Base-by-base conservation (phyloP, 1,140 invertebrate species). In the Alviniconcha marisindica region DNA sequence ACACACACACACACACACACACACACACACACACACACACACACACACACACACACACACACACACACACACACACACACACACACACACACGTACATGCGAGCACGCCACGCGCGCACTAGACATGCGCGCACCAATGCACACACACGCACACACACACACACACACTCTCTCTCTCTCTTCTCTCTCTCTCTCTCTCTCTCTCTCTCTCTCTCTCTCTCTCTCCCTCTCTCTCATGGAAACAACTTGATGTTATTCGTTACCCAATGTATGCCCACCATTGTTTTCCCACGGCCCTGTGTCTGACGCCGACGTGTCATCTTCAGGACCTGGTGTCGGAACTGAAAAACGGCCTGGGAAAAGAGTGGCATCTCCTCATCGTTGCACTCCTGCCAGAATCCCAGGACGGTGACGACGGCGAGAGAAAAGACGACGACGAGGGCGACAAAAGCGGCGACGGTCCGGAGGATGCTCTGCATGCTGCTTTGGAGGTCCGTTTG, bases 291-390 rank as follows among this genome's bases (percentile, higher is more conserved):
- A n/a, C 21, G 33, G 0, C 18, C 38, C 54, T 15, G 21, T 24
- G 14, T 77, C 36, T n/a, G 18, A 5, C 31, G 18, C 28, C 24
- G 44, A 12, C 28, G 71, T 82, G 18, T n/a, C 51, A 14, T 18
- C 83, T 51, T 33, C 76, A 90, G 89, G 89, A 90, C 82, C 84
- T 90, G 69, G 74, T 66, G 10, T 69, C 80, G 42, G 90, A 90
- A 73, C 78, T 90, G 76, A 87, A 88, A 74, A 76, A 83, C 44
- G 89, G 88, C 51, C 77, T 90, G 60, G 88, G 88, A 33, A 77
- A 81, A n/a, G 86, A 86, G 5, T 90, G 89, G 88, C 77, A 85
- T 36, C 77, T 81, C n/a, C 51, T 90, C 18, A 90, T 90, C 54
- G 87, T 89, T 56, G 90, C 88, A 7, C 60, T 90, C 21, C 77